Evolutionary conservation across 2,888 invertebrate genomes (phyloP).

Genomic region (Aleiodes alternator): DNA sequence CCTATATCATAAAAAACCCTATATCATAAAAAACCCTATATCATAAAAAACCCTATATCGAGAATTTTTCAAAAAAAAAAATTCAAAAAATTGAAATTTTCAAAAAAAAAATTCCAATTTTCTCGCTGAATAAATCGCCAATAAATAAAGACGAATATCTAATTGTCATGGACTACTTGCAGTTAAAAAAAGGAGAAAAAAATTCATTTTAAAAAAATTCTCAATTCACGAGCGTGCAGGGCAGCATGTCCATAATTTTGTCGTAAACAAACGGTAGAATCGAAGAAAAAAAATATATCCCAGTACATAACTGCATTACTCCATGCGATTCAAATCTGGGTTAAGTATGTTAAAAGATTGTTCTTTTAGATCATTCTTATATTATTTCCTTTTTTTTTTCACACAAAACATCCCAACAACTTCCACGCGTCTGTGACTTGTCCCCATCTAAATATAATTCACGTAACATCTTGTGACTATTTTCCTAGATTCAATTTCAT

Average conservation of each 20-base stretch:
- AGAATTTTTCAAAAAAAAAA: no score
- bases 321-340: conserved; percentile 10
- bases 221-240: no score
- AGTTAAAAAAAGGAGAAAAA: no score
- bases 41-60: no score
- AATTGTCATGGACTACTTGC: no score
- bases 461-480: conserved; percentile 51
- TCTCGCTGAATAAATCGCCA: no score
- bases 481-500: conserved; percentile 16
- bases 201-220: no score
- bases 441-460: conserved; percentile 55
- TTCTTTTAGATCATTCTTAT: conserved; percentile 21
- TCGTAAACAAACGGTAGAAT: not conserved
- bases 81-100: no score
- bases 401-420: conserved; percentile 31
- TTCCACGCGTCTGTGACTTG: conserved; percentile 1
- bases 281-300: not conserved
- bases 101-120: no score
- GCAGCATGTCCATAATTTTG: not conserved
- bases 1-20: no score
- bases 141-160: no score
- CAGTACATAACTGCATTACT: not conserved
- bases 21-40: no score
- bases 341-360: conserved; percentile 12
- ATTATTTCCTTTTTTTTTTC: conserved; percentile 6